Evolutionary conservation across 2,797 vertebrate genomes (phyloP).

Genomic region (Oreochromis mossambicus): DNA sequence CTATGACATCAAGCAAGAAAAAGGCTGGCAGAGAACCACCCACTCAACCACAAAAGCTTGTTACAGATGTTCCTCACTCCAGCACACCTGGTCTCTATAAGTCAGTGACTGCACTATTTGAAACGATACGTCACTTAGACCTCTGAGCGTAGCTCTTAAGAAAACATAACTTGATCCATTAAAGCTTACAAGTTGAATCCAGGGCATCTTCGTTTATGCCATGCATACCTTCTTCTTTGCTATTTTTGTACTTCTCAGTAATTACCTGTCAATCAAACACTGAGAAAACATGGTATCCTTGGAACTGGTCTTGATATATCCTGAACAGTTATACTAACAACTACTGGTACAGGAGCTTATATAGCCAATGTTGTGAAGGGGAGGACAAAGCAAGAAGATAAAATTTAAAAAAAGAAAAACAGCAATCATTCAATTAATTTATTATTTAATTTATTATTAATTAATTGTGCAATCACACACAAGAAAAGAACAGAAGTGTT

Average conservation of each 20-base stretch:
- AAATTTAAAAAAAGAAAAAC: not conserved
- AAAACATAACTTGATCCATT: not conserved
- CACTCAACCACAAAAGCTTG: not conserved
- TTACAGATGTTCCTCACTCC: constrained; percentile 31
- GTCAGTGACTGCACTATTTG: not conserved
- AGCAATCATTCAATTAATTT: not conserved
- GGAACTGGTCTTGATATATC: not conserved
- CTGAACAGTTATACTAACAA: not conserved
- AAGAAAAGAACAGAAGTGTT: not conserved
- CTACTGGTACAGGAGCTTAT: not conserved
- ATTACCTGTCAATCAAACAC: not conserved
- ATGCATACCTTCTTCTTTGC: not conserved
- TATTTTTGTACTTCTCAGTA: not conserved
- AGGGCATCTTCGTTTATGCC: not conserved
- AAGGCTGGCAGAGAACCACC: constrained; percentile 12
- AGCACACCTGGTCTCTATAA: constrained; percentile 50
- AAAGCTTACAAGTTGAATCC: not conserved
- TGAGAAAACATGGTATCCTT: not conserved
- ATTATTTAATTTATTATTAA: no score
- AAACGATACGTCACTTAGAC: not conserved
- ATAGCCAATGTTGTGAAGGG: not conserved
- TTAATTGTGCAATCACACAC: no score
- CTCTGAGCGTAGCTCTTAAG: not conserved
- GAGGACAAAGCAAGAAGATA: not conserved
- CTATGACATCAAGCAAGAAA: constrained; percentile 32